A percentile compares a stretch with the other conserved stretches of the same genome.
phyloP scores from a whole-genome alignment of 2,888 invertebrate species.

The Mesochorus sp. region DNA sequence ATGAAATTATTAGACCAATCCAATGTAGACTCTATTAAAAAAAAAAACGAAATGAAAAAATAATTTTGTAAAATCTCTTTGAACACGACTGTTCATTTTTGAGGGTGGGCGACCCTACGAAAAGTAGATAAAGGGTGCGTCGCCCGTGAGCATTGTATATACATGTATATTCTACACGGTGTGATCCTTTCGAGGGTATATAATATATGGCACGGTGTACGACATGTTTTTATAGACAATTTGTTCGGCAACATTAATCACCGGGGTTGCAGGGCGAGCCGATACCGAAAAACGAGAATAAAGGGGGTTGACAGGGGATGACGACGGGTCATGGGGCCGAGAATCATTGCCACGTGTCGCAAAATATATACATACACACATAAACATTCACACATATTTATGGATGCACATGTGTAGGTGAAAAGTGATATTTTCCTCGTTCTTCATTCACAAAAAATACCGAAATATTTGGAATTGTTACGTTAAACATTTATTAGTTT shows the following conservation, averaged over 20 bases:
- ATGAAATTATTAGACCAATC: neutral
- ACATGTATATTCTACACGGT: slow-evolving; percentile 21
- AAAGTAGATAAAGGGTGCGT: slow-evolving; percentile 79
- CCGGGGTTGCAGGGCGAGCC: slow-evolving; percentile 66
- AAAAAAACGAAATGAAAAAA: neutral
- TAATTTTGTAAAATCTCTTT: neutral
- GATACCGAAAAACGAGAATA: slow-evolving; percentile 30
- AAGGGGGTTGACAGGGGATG: slow-evolving; percentile 54
- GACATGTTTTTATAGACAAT: slow-evolving; percentile 84
- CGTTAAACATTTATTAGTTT: no score
- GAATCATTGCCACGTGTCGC: slow-evolving; percentile 51
- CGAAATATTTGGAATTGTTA: neutral
- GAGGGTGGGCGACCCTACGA: slow-evolving; percentile 77
- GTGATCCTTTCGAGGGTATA: slow-evolving; percentile 47
- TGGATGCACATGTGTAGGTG: neutral
- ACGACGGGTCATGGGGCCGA: slow-evolving; percentile 60
- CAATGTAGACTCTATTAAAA: neutral
- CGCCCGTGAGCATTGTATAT: slow-evolving; percentile 68
- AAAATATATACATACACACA: slow-evolving; percentile 10
- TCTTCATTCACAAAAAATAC: neutral
- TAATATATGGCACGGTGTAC: slow-evolving; percentile 69
- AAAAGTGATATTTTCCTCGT: neutral
- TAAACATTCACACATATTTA: neutral
- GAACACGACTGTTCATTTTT: slow-evolving; percentile 40
- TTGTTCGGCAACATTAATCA: slow-evolving; percentile 83